Percentiles rank a stretch among this genome's conserved stretches.
phyloP scores from a whole-genome alignment of 2,888 invertebrate genomes.

The Meghimatium bilineatum region DNA sequence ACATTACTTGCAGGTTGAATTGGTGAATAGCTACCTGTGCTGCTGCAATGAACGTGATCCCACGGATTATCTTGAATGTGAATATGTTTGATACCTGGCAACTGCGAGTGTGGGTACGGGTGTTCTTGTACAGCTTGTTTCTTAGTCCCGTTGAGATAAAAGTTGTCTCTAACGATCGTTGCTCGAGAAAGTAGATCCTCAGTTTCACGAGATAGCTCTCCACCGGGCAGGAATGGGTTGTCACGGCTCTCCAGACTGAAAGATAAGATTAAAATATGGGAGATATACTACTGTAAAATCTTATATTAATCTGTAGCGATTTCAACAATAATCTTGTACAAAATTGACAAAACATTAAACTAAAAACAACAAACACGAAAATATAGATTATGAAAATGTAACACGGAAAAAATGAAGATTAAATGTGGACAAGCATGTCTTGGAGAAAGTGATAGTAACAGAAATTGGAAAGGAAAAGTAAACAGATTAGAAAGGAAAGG shows the following conservation, averaged over 20 bases:
- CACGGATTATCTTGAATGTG: slow-evolving; percentile 22
- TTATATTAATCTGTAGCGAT: too few relatives aligned
- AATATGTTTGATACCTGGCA: slow-evolving; percentile 18
- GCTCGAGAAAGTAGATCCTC: slow-evolving; percentile 92
- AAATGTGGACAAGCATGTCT: too few relatives aligned
- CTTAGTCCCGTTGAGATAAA: slow-evolving; percentile 67
- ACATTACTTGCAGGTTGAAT: background rate
- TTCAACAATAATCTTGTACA: too few relatives aligned
- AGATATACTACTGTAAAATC: too few relatives aligned
- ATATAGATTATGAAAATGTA: too few relatives aligned
- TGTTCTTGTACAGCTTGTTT: slow-evolving; percentile 44
- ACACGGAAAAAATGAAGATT: too few relatives aligned
- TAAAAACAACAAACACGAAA: too few relatives aligned
- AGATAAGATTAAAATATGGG: background rate
- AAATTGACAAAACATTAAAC: too few relatives aligned
- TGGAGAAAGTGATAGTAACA: too few relatives aligned
- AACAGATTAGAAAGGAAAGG: too few relatives aligned
- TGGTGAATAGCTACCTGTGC: background rate
- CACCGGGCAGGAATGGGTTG: slow-evolving; percentile 97
- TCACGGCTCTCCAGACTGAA: slow-evolving; percentile 95
- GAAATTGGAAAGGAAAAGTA: too few relatives aligned
- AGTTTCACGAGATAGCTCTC: slow-evolving; percentile 94
- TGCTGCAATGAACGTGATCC: slow-evolving; percentile 11
- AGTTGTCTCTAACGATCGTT: slow-evolving; percentile 73
- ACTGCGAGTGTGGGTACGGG: slow-evolving; percentile 40